These are phyloP conservation scores for Pteromalus puparum DNA, from an alignment of 1,140 invertebrate species.

Conservation along the genomic window DNA sequence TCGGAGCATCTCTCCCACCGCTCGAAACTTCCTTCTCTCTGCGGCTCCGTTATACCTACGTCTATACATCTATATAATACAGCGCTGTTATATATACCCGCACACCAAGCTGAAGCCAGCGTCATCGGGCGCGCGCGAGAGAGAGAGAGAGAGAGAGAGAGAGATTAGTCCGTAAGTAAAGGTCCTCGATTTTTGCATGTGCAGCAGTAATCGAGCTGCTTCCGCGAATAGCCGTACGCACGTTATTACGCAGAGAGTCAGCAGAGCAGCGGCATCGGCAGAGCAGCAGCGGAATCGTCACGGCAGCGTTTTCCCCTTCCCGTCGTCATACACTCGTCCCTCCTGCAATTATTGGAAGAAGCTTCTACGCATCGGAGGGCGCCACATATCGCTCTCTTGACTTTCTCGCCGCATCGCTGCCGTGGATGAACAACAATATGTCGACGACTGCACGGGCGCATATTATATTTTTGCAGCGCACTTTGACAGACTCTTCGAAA, in stretches of 20 bases:
- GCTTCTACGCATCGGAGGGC: conserved; percentile 62
- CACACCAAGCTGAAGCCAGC: too few relatives aligned
- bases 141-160: conserved; percentile 13
- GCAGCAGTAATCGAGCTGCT: not conserved
- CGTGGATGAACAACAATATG: conserved; percentile 38
- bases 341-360: conserved; percentile 51
- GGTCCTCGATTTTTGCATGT: not conserved
- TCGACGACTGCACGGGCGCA: not conserved
- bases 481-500: not conserved
- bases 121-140: too few relatives aligned
- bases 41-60: not conserved
- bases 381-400: conserved; percentile 64
- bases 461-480: not conserved
- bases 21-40: conserved; percentile 21
- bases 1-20: conserved; percentile 60
- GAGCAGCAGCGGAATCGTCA: not conserved
- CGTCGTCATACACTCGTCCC: not conserved
- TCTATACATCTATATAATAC: not conserved
- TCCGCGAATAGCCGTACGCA: not conserved
- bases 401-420: conserved; percentile 10
- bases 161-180: not conserved
- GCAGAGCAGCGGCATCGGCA: not conserved
- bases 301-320: not conserved
- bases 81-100: too few relatives aligned
- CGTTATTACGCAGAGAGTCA: not conserved